Evolutionary conservation across 2,888 invertebrate genomes (phyloP).

Genomic region (Falcaria lacertinaria): DNA sequence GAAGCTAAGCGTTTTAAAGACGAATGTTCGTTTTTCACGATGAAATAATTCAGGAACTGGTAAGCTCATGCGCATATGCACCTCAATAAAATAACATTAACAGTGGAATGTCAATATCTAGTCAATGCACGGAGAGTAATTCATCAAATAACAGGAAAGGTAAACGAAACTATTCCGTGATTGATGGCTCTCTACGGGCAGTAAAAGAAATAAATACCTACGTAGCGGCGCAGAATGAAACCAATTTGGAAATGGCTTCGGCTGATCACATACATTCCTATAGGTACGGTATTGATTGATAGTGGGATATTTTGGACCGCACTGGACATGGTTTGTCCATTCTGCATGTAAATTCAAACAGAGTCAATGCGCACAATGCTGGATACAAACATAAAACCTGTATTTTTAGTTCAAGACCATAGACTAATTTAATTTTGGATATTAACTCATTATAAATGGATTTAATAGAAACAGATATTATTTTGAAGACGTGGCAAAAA

Average conservation of each 20-base stretch:
- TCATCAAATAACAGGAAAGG: constrained; percentile 11
- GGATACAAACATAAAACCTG: too few relatives aligned
- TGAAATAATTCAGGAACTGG: too few relatives aligned
- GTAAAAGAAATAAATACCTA: constrained; percentile 20
- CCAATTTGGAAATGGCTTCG: constrained; percentile 38
- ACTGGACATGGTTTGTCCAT: neutral
- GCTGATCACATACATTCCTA: constrained; percentile 11
- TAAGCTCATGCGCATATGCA: too few relatives aligned
- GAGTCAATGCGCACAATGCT: neutral
- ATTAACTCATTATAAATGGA: too few relatives aligned
- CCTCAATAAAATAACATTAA: neutral
- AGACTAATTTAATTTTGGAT: too few relatives aligned
- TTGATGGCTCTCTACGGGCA: constrained; percentile 33
- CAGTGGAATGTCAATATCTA: neutral
- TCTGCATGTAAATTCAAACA: neutral
- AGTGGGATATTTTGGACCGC: neutral
- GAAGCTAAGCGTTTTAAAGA: too few relatives aligned
- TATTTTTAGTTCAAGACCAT: too few relatives aligned
- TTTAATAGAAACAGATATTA: too few relatives aligned
- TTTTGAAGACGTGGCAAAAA: too few relatives aligned
- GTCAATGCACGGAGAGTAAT: constrained; percentile 4
- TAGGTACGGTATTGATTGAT: constrained; percentile 1
- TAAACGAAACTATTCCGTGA: constrained; percentile 29
- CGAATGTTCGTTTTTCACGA: too few relatives aligned
- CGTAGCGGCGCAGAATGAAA: constrained; percentile 26